These are phyloP conservation scores for Heterohyrax brucei DNA, from an alignment of 2,797 vertebrate species.

Conservation along the genomic window DNA sequence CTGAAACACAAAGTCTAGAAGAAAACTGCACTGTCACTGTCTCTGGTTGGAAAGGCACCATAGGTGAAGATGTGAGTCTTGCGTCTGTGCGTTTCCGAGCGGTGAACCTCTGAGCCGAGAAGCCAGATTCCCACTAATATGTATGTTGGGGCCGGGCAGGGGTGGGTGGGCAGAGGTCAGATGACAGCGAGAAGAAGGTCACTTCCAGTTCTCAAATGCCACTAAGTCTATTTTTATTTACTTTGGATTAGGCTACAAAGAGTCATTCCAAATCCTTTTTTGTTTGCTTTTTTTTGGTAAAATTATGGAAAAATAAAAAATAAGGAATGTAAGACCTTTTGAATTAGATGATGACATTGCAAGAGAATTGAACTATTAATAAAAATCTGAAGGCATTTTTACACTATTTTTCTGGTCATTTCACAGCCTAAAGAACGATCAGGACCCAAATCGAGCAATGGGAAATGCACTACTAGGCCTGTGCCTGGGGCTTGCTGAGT, in stretches of 20 bases:
- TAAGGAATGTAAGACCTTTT: slow-evolving; percentile 27
- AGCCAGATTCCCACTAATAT: not conserved
- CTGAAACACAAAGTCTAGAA: not conserved
- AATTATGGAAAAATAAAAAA: slow-evolving; percentile 31
- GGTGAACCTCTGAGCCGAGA: not conserved
- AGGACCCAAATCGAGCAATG: not conserved
- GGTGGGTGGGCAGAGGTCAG: too few relatives aligned
- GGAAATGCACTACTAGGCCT: not conserved
- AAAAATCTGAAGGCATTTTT: slow-evolving; percentile 34
- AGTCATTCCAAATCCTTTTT: slow-evolving; percentile 23
- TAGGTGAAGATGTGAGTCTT: accelerated
- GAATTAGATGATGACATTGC: slow-evolving; percentile 20
- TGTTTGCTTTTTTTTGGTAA: not conserved
- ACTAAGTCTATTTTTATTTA: slow-evolving; percentile 47
- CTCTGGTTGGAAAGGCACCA: accelerated
- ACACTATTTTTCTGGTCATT: not conserved
- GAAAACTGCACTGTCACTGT: not conserved
- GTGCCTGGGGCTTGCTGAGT: not conserved
- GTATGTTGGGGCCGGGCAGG: too few relatives aligned
- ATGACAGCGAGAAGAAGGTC: not conserved
- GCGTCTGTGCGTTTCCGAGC: too few relatives aligned
- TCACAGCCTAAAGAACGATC: slow-evolving; percentile 5
- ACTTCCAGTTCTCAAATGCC: not conserved
- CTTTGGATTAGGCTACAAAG: slow-evolving; percentile 16
- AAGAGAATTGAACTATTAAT: slow-evolving; percentile 46